Conservation (phyloP, 2,797 vertebrate species). For the Clamator glandarius region DNA sequence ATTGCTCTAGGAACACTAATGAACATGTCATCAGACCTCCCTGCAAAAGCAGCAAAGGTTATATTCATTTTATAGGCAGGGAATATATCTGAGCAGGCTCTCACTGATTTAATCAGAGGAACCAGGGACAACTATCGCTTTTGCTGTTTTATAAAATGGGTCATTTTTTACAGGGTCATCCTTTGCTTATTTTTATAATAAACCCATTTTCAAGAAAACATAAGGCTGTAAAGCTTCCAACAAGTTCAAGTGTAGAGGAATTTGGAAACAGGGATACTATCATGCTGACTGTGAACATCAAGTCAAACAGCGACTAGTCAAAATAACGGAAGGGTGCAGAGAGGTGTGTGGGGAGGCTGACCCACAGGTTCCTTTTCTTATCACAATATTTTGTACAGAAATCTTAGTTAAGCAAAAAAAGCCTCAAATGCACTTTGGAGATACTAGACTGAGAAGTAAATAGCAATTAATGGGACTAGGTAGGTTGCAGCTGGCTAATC, state of each 20-base stretch:
- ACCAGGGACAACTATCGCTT: neutral
- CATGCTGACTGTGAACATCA: neutral
- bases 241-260: neutral
- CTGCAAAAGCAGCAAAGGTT: neutral
- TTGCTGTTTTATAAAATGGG: rapidly evolving
- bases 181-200: neutral
- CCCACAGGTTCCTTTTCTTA: neutral
- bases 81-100: neutral
- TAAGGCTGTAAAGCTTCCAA: neutral
- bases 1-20: neutral
- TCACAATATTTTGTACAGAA: neutral
- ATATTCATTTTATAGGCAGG: neutral
- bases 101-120: neutral
- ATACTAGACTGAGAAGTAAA: neutral
- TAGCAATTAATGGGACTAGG: neutral
- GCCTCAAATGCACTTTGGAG: neutral
- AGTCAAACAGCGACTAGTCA: neutral
- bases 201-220: neutral
- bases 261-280: neutral
- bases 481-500: neutral
- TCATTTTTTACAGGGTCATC: neutral
- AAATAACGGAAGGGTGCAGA: neutral
- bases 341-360: neutral
- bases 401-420: neutral
- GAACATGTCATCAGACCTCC: neutral